These are phyloP conservation scores for Cettia cetti DNA, from an alignment of 2,113 vertebrate genomes.

Conservation along the genomic window DNA sequence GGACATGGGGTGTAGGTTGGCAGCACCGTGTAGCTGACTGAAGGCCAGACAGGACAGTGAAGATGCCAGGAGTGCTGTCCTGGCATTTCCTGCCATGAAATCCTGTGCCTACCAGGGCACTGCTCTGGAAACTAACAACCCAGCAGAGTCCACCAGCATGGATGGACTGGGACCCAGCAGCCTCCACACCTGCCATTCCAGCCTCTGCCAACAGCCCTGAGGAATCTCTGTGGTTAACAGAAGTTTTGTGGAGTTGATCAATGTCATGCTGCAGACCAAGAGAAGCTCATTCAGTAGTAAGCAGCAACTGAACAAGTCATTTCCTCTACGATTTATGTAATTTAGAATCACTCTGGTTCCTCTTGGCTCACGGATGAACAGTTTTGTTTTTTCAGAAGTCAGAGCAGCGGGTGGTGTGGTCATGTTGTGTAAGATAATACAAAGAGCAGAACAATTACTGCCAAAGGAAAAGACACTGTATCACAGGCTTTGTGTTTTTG, in stretches of 20 bases:
- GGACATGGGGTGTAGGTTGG: not conserved
- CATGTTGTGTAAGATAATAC: conserved; percentile 45
- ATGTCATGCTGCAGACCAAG: accelerated
- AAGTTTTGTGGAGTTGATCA: not conserved
- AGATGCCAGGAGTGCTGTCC: not conserved
- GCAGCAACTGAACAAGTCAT: not conserved
- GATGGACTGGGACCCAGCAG: not conserved
- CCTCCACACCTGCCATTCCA: not conserved
- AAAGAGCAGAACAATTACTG: conserved; percentile 41
- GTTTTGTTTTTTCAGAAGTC: conserved; percentile 15
- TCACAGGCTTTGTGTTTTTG: not conserved
- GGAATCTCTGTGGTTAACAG: not conserved
- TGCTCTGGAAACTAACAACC: accelerated
- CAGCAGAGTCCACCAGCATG: not conserved
- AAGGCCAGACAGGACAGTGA: not conserved
- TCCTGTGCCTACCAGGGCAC: not conserved
- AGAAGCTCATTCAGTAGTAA: not conserved
- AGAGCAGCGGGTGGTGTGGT: conserved; percentile 40
- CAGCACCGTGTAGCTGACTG: not conserved
- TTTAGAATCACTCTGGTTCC: conserved; percentile 2
- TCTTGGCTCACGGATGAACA: conserved; percentile 13
- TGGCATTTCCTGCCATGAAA: not conserved
- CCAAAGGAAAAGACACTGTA: conserved; percentile 2
- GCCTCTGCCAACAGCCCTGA: not conserved
- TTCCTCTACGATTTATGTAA: not conserved